Evolutionary conservation across 2,888 invertebrate species (phyloP).

Genomic region (Philaethria dido): DNA sequence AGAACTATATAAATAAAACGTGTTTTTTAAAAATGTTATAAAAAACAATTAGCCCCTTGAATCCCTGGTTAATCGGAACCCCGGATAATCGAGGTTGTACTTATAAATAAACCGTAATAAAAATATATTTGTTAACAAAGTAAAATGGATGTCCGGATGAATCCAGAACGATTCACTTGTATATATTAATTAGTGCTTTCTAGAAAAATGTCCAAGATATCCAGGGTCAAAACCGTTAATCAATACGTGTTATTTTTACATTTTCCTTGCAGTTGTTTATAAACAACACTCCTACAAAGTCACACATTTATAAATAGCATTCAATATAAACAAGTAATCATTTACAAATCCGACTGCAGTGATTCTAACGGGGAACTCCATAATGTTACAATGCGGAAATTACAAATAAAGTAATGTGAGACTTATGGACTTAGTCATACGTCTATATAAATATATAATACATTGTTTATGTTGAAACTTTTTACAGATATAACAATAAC

Average conservation of each 20-base stretch:
- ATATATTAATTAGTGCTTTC: neutral
- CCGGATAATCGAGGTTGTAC: too few relatives aligned
- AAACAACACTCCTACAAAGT: conserved; percentile 40
- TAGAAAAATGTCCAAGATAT: conserved; percentile 10
- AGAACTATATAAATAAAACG: too few relatives aligned
- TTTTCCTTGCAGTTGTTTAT: conserved; percentile 44
- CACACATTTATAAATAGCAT: conserved; percentile 45
- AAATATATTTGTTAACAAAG: neutral
- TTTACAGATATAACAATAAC: neutral
- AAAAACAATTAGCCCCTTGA: too few relatives aligned
- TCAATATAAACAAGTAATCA: conserved; percentile 42
- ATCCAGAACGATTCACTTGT: neutral
- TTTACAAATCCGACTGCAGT: conserved; percentile 47
- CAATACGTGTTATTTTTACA: conserved; percentile 35
- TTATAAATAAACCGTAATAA: neutral
- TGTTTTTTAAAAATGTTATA: too few relatives aligned
- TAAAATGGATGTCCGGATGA: neutral
- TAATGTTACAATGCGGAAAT: conserved; percentile 30
- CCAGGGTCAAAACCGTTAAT: conserved; percentile 21
- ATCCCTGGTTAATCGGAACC: too few relatives aligned
- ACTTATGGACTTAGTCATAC: neutral
- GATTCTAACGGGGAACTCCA: conserved; percentile 46
- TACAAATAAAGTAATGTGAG: conserved; percentile 7
- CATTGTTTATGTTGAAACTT: neutral
- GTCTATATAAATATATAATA: neutral